Evolutionary conservation across 1,140 invertebrate species (phyloP), one percentile per base, ranked within the genome.

Genomic region (Coenobita brevimanus): DNA sequence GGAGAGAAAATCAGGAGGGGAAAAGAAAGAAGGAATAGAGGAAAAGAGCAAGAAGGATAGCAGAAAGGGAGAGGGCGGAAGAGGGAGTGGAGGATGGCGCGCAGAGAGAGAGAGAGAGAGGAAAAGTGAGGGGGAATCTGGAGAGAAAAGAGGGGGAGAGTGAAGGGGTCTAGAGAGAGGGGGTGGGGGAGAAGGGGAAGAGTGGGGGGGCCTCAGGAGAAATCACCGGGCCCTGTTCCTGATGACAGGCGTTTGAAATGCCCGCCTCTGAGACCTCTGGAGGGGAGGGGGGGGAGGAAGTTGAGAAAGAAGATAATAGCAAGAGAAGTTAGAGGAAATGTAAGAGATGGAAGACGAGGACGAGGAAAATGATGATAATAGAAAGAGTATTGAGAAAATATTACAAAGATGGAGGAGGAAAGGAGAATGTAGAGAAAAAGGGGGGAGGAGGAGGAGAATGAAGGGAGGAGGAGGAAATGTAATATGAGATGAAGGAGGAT

Each of bases 201-300:
- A 36, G 24, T 10, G n/a, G 41, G 10, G 24, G 30, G 38, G 38
- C 54, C 81, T 82, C 81, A n/a, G 36, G 81, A 82, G 81, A 82
- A 82, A 82, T 82, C 81, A 82, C 73, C 41, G 38, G 64, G 24
- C 24, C 60, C 41, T 82, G 64, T 71, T 71, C 41, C 43, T 82
- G 81, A 82, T 73, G 81, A 82, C 81, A 82, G n/a, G 41, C 43
- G 81, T 82, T 82, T 82, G 81, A 82, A 82, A 71, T 71, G 81
- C 64, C 81, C 81, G 41, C 81, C 24, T 33, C n/a, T 27, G 73
- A 82, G 69, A 82, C 36, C 2, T 67, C 79, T 81, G 64, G 38
- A 46, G 27, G 30, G 1, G 13, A 17, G 17, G 1, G 36, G 41
- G 73, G 10, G 30, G 57, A 24, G 57, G 78, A 27, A 15, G 21